Conservation (phyloP, 1,140 invertebrate species). For the Agrypnia vestita region DNA sequence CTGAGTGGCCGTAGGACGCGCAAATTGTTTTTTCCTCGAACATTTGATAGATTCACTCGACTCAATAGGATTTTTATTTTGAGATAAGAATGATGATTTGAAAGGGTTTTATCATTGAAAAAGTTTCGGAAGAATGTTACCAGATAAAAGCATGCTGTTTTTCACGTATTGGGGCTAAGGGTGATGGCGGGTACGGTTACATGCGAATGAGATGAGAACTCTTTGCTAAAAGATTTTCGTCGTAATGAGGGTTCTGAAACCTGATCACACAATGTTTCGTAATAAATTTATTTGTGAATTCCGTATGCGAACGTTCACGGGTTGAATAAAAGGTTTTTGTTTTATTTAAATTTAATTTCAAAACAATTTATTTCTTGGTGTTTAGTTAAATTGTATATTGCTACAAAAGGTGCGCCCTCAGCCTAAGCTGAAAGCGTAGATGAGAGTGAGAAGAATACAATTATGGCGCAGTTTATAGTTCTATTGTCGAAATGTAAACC, state of each 20-base stretch:
- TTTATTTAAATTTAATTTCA: no score
- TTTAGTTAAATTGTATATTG: no score
- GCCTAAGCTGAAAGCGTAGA: neutral
- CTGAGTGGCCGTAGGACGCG: slow-evolving; percentile 4
- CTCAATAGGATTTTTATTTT: slow-evolving; percentile 20
- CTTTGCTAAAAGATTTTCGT: no score
- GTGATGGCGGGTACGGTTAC: no score
- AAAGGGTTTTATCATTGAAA: slow-evolving; percentile 23
- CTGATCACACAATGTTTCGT: no score
- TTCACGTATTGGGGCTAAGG: no score
- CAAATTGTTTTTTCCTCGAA: slow-evolving; percentile 24
- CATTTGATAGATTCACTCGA: slow-evolving; percentile 29
- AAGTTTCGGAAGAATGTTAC: neutral
- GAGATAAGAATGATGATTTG: slow-evolving; percentile 29
- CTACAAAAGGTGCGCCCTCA: neutral
- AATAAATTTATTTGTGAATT: no score
- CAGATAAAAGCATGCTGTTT: neutral
- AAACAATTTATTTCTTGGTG: no score
- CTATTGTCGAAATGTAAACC: slow-evolving; percentile 33
- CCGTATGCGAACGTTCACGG: no score
- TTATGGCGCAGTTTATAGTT: slow-evolving; percentile 4
- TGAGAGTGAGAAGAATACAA: neutral
- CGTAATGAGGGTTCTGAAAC: no score
- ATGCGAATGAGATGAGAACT: no score
- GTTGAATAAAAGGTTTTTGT: no score